Evolutionary conservation across 2,797 vertebrate species (phyloP), one percentile per base, ranked within the genome.

Genomic region (Gallinago solitaria): DNA sequence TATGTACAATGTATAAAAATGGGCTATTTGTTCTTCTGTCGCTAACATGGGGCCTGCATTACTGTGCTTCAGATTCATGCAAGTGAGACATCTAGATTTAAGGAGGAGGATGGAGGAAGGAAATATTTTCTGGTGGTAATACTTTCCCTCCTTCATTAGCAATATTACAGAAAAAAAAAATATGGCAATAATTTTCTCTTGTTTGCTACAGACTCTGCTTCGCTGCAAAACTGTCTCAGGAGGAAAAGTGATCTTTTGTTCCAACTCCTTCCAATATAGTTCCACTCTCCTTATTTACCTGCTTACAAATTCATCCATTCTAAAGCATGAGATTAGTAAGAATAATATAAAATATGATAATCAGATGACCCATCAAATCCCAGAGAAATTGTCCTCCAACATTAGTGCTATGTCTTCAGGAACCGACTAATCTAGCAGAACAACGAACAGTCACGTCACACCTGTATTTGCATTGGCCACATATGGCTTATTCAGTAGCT

Each of bases 271-370:
- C 67, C 63, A 82, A 56, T 23, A 48, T 2, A 79, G 35, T 37
- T 63, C 20, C 9, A 67, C 10, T 81, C n/a, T 68, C 54, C 39
- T 76, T 89, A 76, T 92, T 92, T 92, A 84, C 45, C n/a, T 84
- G 57, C 37, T 87, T 4, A 16, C 27, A 79, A 61, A 89, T 90
- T 64, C 61, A 74, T 41, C 56, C 90, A 23, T 57, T 77, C 64
- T 68, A 64, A 68, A 33, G n/a, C 23, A 76, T 6, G 24, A 88
- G 47, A 90, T 82, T 83, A 88, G 48, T 41, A 69, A 90, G 25
- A 93, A 89, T 88, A 91, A 93, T 63, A 77, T 1, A 6, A 95
- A 86, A 90, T 84, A 95, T 89, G 95, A 61, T 84, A 95, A 96
- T 94, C 37, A 95, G 71, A 64, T 87, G 85, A 94, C 80, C 95